phyloP scores from a whole-genome alignment of 2,888 invertebrate genomes.

The Hedya salicella region DNA sequence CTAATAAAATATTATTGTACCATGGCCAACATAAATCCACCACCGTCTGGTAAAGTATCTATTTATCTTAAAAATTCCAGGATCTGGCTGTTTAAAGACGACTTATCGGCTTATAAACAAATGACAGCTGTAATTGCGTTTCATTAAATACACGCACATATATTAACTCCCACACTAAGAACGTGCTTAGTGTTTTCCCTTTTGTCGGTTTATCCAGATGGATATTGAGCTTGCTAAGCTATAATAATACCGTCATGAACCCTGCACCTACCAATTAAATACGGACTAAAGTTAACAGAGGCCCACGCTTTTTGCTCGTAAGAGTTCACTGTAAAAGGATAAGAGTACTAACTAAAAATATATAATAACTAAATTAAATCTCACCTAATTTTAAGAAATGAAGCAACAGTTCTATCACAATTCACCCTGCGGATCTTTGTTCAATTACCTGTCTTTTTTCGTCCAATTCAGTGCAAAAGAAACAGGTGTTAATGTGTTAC shows the following conservation, averaged over 20 bases:
- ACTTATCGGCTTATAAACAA: conserved; percentile 21
- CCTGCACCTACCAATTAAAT: conserved; percentile 39
- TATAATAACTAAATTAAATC: neutral
- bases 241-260: conserved; percentile 32
- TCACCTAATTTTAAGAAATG: no score
- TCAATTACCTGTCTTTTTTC: no score
- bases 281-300: conserved; percentile 36
- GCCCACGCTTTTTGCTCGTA: conserved; percentile 26
- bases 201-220: conserved; percentile 29
- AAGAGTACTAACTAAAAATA: neutral
- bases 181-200: conserved; percentile 33
- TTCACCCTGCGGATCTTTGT: no score
- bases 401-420: no score
- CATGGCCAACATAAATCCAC: no score
- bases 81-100: neutral
- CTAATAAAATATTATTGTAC: no score
- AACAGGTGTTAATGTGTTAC: no score
- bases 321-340: neutral
- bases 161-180: conserved; percentile 37
- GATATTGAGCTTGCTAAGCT: conserved; percentile 31
- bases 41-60: no score
- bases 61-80: conserved; percentile 5
- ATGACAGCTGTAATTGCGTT: conserved; percentile 40
- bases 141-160: conserved; percentile 38
- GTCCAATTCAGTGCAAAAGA: no score